phyloP scores from a whole-genome alignment of 2,113 vertebrate genomes.

The Cariama cristata region DNA sequence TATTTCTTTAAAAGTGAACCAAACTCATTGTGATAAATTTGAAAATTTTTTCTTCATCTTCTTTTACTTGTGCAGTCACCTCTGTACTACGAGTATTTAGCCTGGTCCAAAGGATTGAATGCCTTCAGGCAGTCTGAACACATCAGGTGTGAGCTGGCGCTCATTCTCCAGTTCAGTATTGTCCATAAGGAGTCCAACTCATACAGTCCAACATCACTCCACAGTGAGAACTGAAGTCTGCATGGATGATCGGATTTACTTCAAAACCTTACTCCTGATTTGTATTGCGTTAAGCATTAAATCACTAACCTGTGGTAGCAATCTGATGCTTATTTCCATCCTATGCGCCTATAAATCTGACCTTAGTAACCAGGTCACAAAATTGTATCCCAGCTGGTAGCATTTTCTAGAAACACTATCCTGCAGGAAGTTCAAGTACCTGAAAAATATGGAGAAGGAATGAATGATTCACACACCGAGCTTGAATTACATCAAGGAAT shows the following conservation, averaged over 20 bases:
- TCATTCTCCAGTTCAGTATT: not conserved
- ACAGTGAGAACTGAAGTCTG: not conserved
- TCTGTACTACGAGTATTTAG: not conserved
- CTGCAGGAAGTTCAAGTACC: not conserved
- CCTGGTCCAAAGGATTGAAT: not conserved
- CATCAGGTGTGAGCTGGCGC: not conserved
- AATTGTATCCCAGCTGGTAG: not conserved
- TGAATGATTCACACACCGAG: rapidly evolving
- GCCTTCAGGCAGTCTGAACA: not conserved
- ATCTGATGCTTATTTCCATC: not conserved
- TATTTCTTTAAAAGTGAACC: not conserved
- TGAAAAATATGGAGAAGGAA: not conserved
- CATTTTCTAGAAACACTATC: not conserved
- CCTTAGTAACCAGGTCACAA: not conserved
- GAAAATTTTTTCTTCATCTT: not conserved
- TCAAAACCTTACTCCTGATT: not conserved
- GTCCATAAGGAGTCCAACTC: not conserved
- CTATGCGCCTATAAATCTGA: not conserved
- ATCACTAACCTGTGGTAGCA: not conserved
- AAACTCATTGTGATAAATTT: not conserved
- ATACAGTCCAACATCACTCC: not conserved
- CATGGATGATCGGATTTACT: not conserved
- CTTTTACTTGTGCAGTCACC: not conserved
- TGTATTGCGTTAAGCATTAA: not conserved
- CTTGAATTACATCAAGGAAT: not conserved